Conservation (phyloP, 92 coral and sea anemone genomes). For the Paragorgia papillata region DNA sequence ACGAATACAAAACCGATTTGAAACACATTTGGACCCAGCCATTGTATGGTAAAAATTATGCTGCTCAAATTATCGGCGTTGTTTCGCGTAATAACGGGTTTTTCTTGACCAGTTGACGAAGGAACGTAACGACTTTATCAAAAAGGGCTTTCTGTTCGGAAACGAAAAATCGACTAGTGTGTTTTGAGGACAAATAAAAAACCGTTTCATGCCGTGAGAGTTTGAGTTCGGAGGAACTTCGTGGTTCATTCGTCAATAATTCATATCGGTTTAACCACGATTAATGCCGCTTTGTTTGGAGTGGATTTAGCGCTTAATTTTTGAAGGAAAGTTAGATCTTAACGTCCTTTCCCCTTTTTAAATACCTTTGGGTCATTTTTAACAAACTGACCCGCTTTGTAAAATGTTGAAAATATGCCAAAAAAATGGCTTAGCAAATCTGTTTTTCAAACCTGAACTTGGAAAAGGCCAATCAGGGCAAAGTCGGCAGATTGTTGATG, state of each 20-base stretch:
- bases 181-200: slow-evolving; percentile 21
- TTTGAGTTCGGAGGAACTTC: slow-evolving; percentile 33
- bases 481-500: slow-evolving; percentile 15
- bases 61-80: neutral
- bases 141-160: neutral
- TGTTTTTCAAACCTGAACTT: too few species aligned
- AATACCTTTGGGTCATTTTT: neutral
- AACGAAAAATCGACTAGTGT: neutral
- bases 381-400: too few species aligned
- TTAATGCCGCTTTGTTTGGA: slow-evolving; percentile 42
- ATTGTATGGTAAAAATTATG: neutral
- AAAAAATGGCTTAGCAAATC: too few species aligned
- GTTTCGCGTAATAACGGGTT: neutral
- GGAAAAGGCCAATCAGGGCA: slow-evolving; percentile 32
- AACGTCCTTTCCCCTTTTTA: neutral
- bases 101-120: neutral
- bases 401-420: too few species aligned
- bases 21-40: slow-evolving; percentile 7
- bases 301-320: slow-evolving; percentile 32
- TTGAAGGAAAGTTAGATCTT: neutral
- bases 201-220: slow-evolving; percentile 14
- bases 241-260: slow-evolving; percentile 40
- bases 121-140: neutral
- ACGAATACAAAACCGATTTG: neutral
- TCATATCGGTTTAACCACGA: slow-evolving; percentile 14